Evolutionary conservation across 2,113 vertebrate species (phyloP), one percentile per base, ranked within the genome.

Genomic region (Oncorhynchus clarkii): DNA sequence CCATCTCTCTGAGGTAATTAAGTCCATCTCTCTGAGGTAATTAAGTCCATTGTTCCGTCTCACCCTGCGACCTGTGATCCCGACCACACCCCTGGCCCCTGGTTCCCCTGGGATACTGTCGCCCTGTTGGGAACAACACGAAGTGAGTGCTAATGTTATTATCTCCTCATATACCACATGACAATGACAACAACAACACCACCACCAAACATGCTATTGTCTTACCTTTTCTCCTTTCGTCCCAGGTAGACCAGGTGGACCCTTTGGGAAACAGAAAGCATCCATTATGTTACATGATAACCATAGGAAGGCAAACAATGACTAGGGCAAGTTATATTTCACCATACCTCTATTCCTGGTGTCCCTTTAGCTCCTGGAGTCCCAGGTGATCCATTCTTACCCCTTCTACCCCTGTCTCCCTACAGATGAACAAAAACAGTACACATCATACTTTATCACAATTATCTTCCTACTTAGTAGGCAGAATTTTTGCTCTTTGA

Each of bases 361-460:
- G 62, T 39, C 76, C 96, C 96, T 0, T 77, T 31, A 3, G 78
- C 68, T 80, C 96, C 96, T 12, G 79, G 3, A 0, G 82, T 26
- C 45, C 96, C 96, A 18, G 92, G 3, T 3, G 84, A 89, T 70
- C 96, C 96, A 65, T 91, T 95, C 84, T 91, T 93, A 7, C 96
- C 96, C 82, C 93, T 93, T 86, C 88, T 95, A 0, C 96, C 95
- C 18, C 90, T 87, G 0, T 94, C 93, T 0, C 96, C 96, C 96
- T 97, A 80, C 66, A 75, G 72, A 81, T 57, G 20, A 77, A 75
- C 88, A 0, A 27, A 64, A 51, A 22, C 11, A 72, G 51, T 29
- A 48, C 18, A 16, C 26, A 67, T 31, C 74, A 60, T 16, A 31
- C 13, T 39, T 45, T 16, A 51, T 12, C 13, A 67, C 14, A 20